Percentiles rank a stretch among this genome's conserved stretches.
phyloP scores from a whole-genome alignment of 2,888 invertebrate species.

The Oasisia sp. region DNA sequence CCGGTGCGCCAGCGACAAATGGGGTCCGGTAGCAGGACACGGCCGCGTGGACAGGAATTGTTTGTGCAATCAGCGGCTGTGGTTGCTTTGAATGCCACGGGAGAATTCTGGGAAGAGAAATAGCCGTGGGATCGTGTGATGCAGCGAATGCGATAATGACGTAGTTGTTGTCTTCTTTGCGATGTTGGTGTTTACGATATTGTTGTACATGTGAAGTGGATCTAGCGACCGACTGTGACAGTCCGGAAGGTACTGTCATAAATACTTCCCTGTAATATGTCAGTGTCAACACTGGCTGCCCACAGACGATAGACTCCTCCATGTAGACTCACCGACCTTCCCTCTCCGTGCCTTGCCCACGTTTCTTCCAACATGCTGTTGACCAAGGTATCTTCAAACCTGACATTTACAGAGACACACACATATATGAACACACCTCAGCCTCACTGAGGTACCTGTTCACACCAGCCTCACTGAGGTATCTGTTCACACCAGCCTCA shows the following conservation, averaged over 20 bases:
- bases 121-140: not conserved
- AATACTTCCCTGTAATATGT: not conserved
- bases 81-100: not conserved
- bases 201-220: not conserved
- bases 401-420: no score
- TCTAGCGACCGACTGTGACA: not conserved
- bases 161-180: not conserved
- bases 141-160: not conserved
- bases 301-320: not conserved
- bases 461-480: not conserved
- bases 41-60: not conserved
- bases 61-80: not conserved
- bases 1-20: not conserved
- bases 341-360: no score
- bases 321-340: no score
- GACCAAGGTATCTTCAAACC: not conserved
- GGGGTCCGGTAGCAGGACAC: not conserved
- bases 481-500: not conserved
- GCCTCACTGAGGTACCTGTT: no score
- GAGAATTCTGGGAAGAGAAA: not conserved
- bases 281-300: not conserved
- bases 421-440: no score
- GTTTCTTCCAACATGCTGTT: not conserved
- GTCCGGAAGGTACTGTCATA: not conserved
- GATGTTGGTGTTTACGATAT: not conserved